Conservation (phyloP, 1,140 invertebrate genomes). For the Bombyx mori region ASM3026992v2 NC_085114.1:7392501-7393000, state of each 20-base stretch:
- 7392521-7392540: slow-evolving; percentile 26
- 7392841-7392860: too few species aligned
- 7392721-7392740: background rate
- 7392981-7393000: slow-evolving; percentile 34
- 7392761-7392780: too few species aligned
- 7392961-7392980: slow-evolving; percentile 30
- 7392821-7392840: too few species aligned
- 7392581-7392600: slow-evolving; percentile 13
- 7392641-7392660: background rate
- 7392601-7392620: background rate
- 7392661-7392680: background rate
- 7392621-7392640: background rate
- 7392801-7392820: too few species aligned
- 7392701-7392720: background rate
- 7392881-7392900: too few species aligned
- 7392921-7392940: slow-evolving; percentile 1
- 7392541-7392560: slow-evolving; percentile 29
- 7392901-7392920: background rate
- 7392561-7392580: slow-evolving; percentile 15
- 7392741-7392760: too few species aligned
- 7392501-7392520: slow-evolving; percentile 21
- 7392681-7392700: background rate
- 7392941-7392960: slow-evolving; percentile 19
- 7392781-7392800: too few species aligned
- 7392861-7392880: too few species aligned